Percentiles rank a stretch among this genome's conserved stretches.
Conservation (phyloP, 2,888 invertebrate genomes). For the Eudemis profundana region DNA sequence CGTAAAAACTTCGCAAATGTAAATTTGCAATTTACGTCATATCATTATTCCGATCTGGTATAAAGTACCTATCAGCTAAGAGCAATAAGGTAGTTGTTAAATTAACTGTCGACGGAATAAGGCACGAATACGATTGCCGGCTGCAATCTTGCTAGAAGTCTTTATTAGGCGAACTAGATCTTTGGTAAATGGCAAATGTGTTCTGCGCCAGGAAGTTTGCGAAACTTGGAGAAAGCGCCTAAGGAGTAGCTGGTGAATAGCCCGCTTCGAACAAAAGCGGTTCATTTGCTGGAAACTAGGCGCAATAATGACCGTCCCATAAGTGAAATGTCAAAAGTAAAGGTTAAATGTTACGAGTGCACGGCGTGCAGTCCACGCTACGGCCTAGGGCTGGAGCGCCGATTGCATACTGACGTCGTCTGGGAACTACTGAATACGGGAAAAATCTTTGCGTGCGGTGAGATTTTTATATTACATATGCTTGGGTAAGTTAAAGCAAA, state of each 20-base stretch:
- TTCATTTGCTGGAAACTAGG: constrained; percentile 76
- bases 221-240: constrained; percentile 74
- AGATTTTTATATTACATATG: background rate
- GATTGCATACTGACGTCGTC: constrained; percentile 23
- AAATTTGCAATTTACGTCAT: constrained; percentile 20
- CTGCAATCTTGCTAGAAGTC: constrained; percentile 65
- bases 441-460: constrained; percentile 14
- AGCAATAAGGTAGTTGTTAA: constrained; percentile 35
- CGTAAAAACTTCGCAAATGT: constrained; percentile 33
- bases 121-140: constrained; percentile 61
- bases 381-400: constrained; percentile 27
- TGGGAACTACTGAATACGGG: constrained; percentile 11
- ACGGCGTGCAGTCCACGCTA: constrained; percentile 50
- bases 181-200: constrained; percentile 75
- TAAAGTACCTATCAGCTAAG: constrained; percentile 1
- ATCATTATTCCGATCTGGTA: constrained; percentile 21
- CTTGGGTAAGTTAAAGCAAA: background rate
- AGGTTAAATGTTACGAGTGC: constrained; percentile 78
- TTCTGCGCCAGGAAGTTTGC: constrained; percentile 72
- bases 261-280: constrained; percentile 74
- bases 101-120: constrained; percentile 40
- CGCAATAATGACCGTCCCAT: constrained; percentile 76
- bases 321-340: constrained; percentile 79
- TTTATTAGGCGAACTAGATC: constrained; percentile 68
- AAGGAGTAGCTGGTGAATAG: constrained; percentile 70